These are phyloP conservation scores for Athene noctua DNA, from an alignment of 2,113 vertebrate genomes.

Conservation along the genomic window DNA sequence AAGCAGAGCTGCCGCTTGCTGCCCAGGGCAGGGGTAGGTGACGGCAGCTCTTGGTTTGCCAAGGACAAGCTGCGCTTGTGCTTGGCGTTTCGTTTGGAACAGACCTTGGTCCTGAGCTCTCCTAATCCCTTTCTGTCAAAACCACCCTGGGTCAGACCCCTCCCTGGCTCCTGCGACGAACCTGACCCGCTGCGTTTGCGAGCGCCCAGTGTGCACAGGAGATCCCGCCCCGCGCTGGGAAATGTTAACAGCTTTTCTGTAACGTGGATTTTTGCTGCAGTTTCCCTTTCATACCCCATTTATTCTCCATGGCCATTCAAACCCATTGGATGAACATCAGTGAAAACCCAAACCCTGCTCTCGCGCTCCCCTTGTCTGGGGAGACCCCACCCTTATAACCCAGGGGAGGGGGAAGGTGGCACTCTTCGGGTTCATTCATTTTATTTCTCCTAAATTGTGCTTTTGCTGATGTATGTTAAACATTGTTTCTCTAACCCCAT, in stretches of 20 bases:
- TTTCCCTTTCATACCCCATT: background rate
- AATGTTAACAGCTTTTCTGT: background rate
- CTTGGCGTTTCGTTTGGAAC: background rate
- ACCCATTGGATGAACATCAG: fast-evolving
- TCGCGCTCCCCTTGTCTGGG: background rate
- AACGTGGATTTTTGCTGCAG: fast-evolving
- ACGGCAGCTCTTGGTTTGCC: background rate
- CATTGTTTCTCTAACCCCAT: background rate
- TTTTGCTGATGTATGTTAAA: background rate
- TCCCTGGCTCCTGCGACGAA: background rate
- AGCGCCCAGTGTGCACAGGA: fast-evolving
- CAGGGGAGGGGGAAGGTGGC: background rate
- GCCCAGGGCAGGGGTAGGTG: fast-evolving
- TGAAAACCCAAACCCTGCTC: background rate
- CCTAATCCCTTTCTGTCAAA: background rate
- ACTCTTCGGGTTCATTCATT: fast-evolving
- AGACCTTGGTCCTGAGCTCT: background rate
- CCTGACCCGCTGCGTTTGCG: background rate
- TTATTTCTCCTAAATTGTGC: background rate
- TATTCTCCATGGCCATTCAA: background rate
- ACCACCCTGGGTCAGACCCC: background rate
- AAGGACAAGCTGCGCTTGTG: background rate
- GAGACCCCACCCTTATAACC: background rate
- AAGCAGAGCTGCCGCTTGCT: background rate
- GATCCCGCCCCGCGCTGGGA: fast-evolving